These are phyloP conservation scores for Ophthalmolycus amberensis DNA, from an alignment of 2,113 vertebrate species.

Conservation along the genomic window DNA sequence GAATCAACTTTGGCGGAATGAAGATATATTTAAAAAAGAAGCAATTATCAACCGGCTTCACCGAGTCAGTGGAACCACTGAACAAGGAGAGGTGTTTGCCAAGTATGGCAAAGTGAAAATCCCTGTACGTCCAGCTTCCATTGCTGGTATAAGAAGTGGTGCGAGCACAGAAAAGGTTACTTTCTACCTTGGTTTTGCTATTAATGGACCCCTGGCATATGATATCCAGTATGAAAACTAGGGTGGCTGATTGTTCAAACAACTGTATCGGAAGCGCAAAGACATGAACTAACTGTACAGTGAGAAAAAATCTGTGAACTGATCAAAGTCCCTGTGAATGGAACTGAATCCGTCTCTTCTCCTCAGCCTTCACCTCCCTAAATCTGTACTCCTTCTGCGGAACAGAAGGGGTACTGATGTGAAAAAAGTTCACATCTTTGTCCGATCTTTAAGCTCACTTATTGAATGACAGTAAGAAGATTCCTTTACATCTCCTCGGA, in stretches of 20 bases:
- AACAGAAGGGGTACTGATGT: too few relatives aligned
- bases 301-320: too few relatives aligned
- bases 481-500: too few relatives aligned
- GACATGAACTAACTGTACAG: neutral
- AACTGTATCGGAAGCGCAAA: neutral
- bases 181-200: conserved; percentile 76
- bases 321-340: too few relatives aligned
- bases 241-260: neutral
- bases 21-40: conserved; percentile 68
- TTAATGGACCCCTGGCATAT: conserved; percentile 73
- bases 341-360: too few relatives aligned
- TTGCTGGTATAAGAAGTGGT: conserved; percentile 58
- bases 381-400: too few relatives aligned
- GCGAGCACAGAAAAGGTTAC: conserved; percentile 75
- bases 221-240: conserved; percentile 67
- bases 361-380: too few relatives aligned
- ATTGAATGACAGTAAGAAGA: too few relatives aligned
- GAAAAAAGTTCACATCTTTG: too few relatives aligned
- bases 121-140: conserved; percentile 54
- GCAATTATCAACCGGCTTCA: conserved; percentile 45
- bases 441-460: too few relatives aligned
- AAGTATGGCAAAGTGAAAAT: conserved; percentile 60
- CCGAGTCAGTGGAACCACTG: conserved; percentile 58
- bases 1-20: conserved; percentile 65
- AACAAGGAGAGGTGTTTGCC: conserved; percentile 53